Conservation (phyloP, 2,888 invertebrate genomes). For the Aromia moschata region DNA sequence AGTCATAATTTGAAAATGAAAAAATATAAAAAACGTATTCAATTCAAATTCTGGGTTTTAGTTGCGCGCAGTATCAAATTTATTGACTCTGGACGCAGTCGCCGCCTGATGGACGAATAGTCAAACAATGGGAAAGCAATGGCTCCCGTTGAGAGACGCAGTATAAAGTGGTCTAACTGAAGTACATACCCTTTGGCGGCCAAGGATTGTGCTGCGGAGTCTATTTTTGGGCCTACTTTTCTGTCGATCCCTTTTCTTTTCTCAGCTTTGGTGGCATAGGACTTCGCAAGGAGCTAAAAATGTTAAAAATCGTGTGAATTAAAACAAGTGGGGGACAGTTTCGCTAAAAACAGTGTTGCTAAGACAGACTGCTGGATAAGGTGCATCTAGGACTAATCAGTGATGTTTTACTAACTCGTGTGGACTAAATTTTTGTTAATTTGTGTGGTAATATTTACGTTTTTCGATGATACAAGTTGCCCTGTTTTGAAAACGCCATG, state of each 20-base stretch:
- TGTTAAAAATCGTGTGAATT: constrained; percentile 44
- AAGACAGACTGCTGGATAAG: constrained; percentile 32
- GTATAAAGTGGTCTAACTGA: constrained; percentile 44
- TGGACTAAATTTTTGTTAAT: constrained; percentile 29
- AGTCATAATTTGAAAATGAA: constrained; percentile 12
- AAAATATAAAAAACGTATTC: constrained; percentile 12
- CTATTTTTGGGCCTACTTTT: constrained; percentile 62
- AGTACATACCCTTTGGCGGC: constrained; percentile 75
- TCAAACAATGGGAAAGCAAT: constrained; percentile 54
- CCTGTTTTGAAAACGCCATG: constrained; percentile 64
- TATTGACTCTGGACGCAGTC: constrained; percentile 59
- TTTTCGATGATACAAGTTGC: constrained; percentile 56
- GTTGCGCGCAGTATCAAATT: constrained; percentile 60
- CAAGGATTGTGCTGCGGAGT: constrained; percentile 70
- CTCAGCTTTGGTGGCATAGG: constrained; percentile 60
- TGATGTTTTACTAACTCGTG: constrained; percentile 27
- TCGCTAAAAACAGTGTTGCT: constrained; percentile 34
- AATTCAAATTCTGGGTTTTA: constrained; percentile 22
- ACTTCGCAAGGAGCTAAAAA: constrained; percentile 52
- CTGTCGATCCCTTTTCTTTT: constrained; percentile 61
- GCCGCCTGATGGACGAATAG: constrained; percentile 49
- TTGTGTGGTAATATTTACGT: constrained; percentile 60
- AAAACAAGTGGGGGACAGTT: constrained; percentile 45
- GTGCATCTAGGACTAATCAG: constrained; percentile 28
- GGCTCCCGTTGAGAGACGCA: constrained; percentile 54